phyloP scores from a whole-genome alignment of 2,888 invertebrate genomes.

The Hipparchia semele region DNA sequence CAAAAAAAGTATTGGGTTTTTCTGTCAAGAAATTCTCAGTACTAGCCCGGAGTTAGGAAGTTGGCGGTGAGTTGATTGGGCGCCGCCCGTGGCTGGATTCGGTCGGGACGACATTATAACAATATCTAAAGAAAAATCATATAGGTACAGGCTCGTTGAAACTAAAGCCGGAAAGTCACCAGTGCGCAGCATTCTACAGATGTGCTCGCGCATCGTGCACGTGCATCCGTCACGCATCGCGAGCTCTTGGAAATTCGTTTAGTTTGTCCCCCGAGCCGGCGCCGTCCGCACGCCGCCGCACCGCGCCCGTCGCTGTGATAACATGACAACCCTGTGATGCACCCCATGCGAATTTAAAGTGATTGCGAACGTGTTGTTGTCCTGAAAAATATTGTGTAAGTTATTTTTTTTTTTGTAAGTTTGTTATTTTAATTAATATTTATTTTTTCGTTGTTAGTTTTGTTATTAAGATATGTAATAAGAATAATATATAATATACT shows the following conservation, averaged over 20 bases:
- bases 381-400: slow-evolving; percentile 30
- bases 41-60: too few relatives aligned
- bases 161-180: slow-evolving; percentile 12
- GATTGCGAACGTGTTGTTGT: slow-evolving; percentile 8
- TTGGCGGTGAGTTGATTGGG: too few relatives aligned
- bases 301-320: slow-evolving; percentile 67
- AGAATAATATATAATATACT: too few relatives aligned
- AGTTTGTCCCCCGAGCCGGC: slow-evolving; percentile 72
- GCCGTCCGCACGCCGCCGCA: slow-evolving; percentile 63
- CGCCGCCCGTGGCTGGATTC: too few relatives aligned
- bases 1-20: too few relatives aligned
- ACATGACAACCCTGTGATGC: slow-evolving; percentile 41
- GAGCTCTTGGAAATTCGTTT: slow-evolving; percentile 74
- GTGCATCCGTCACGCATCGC: slow-evolving; percentile 77
- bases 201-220: slow-evolving; percentile 67
- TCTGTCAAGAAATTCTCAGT: too few relatives aligned
- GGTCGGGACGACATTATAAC: too few relatives aligned
- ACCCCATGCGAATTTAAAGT: slow-evolving; percentile 20
- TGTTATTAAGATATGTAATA: too few relatives aligned
- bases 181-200: slow-evolving; percentile 26
- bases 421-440: too few relatives aligned
- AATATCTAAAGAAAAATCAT: too few relatives aligned
- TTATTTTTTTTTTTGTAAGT: not conserved
- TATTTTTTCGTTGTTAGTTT: too few relatives aligned
- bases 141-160: not conserved